These are phyloP conservation scores for Laterallus jamaicensis DNA, from an alignment of 2,113 vertebrate species.

Conservation along the genomic window DNA sequence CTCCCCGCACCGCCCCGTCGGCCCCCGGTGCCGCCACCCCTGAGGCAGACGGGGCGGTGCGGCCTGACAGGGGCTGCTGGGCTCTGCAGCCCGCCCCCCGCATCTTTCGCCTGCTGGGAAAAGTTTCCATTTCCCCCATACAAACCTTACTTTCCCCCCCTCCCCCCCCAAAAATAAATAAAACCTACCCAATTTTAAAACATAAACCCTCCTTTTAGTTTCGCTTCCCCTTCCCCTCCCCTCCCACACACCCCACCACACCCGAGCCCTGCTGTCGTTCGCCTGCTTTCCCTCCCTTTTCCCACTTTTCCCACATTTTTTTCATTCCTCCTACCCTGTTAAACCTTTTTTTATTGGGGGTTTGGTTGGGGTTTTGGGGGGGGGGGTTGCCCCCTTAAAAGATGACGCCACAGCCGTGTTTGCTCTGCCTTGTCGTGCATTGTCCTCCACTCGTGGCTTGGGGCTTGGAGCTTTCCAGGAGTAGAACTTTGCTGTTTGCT, in stretches of 20 bases:
- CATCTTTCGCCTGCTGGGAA: too few relatives aligned
- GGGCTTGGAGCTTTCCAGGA: background rate
- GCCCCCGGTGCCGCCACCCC: too few relatives aligned
- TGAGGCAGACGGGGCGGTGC: too few relatives aligned
- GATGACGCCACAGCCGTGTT: background rate
- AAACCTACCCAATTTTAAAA: background rate
- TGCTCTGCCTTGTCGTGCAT: background rate
- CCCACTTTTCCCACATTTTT: background rate
- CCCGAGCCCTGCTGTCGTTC: background rate
- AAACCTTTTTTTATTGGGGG: background rate
- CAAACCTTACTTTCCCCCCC: constrained; percentile 55
- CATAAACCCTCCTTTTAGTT: background rate
- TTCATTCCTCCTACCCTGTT: background rate
- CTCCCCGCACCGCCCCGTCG: too few relatives aligned
- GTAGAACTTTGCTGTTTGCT: background rate
- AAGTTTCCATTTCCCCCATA: background rate
- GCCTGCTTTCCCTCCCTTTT: too few relatives aligned
- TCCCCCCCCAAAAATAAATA: background rate
- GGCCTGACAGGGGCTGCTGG: too few relatives aligned
- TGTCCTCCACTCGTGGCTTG: background rate
- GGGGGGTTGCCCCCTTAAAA: background rate
- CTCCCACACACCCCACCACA: background rate
- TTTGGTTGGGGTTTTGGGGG: too few relatives aligned
- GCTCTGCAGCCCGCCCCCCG: too few relatives aligned
- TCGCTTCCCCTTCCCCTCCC: background rate